Evolutionary conservation across 2,113 vertebrate species (phyloP).

Genomic region (Cryptomyrus ogoouensis): DNA sequence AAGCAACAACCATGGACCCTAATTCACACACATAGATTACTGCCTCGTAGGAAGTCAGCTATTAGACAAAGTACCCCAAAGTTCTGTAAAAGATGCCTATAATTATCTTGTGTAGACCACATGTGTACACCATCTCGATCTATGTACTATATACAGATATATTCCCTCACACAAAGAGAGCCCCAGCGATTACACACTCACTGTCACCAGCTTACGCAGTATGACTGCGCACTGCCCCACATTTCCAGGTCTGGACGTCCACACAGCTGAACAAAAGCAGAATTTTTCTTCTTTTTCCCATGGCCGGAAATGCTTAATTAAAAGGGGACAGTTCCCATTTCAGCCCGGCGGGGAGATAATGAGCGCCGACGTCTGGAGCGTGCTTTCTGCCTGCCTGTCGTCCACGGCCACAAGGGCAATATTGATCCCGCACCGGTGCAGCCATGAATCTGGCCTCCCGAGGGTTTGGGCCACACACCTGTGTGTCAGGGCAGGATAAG

Average conservation of each 20-base stretch:
- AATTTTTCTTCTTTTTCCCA: neutral
- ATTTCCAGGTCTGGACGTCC: neutral
- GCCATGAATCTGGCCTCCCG: slow-evolving; percentile 42
- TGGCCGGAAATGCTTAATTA: slow-evolving; percentile 51
- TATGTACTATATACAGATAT: neutral
- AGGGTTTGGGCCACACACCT: slow-evolving; percentile 60
- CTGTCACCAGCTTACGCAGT: neutral
- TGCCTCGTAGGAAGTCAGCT: neutral
- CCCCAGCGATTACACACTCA: neutral
- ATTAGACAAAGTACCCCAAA: neutral
- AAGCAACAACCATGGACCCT: neutral
- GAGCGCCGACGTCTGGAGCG: slow-evolving; percentile 38
- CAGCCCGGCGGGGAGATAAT: slow-evolving; percentile 29
- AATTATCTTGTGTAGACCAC: neutral
- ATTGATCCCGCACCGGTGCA: slow-evolving; percentile 51
- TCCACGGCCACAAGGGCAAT: slow-evolving; percentile 44
- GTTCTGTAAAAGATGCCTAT: neutral
- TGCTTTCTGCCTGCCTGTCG: slow-evolving; percentile 24
- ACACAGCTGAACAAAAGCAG: neutral
- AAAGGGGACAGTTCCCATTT: slow-evolving; percentile 56
- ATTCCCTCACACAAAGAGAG: neutral
- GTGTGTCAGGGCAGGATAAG: slow-evolving; percentile 49
- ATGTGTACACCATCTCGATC: neutral
- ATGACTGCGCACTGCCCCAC: neutral
- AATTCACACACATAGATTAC: neutral